Evolutionary conservation across 2,888 invertebrate genomes (phyloP).

Genomic region (Odontocolon sp.): DNA sequence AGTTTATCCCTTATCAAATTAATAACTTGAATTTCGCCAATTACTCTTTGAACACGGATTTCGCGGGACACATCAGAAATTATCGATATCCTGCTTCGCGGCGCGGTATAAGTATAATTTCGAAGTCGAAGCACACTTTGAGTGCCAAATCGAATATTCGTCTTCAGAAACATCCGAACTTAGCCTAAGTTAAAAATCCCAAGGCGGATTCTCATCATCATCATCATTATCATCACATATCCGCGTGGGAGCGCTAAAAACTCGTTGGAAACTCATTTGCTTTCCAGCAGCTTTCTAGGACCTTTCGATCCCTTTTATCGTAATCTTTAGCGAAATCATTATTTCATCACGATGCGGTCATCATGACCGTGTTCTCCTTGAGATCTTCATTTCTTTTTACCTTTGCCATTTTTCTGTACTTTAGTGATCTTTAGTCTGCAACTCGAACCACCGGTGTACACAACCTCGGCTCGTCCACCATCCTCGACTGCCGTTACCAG

Average conservation of each 20-base stretch:
- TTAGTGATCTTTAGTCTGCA: conserved; percentile 75
- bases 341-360: conserved; percentile 8
- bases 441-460: conserved; percentile 76
- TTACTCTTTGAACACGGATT: too few species aligned
- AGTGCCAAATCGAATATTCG: too few species aligned
- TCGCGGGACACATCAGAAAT: too few species aligned
- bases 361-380: conserved; percentile 7
- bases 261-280: not conserved
- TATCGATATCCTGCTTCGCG: too few species aligned
- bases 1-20: not conserved
- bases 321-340: conserved; percentile 6
- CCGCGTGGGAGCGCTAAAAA: conserved; percentile 10
- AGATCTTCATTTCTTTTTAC: conserved; percentile 65
- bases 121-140: too few species aligned
- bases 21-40: conserved; percentile 7
- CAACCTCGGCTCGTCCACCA: conserved; percentile 77
- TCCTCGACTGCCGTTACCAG: conserved; percentile 78
- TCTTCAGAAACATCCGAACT: too few species aligned
- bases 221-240: not conserved
- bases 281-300: too few species aligned
- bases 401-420: conserved; percentile 71
- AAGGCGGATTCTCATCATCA: not conserved
- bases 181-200: not conserved
- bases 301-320: not conserved
- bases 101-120: too few species aligned